Evolutionary conservation across 2,888 invertebrate genomes (phyloP).

Genomic region (Cosmia pyralina): DNA sequence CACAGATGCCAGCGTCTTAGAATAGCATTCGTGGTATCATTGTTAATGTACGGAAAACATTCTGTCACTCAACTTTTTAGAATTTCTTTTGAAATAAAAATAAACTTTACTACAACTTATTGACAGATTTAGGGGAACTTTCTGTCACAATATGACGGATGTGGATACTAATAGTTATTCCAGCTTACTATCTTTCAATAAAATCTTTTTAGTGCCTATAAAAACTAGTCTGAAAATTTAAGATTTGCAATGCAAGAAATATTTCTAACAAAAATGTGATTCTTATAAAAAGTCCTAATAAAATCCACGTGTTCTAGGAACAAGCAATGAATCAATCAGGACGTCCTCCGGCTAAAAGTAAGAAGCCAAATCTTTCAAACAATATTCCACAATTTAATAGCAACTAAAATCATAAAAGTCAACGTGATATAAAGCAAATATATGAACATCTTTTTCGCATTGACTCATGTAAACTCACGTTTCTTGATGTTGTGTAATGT

Average conservation of each 20-base stretch:
- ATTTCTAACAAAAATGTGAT: slow-evolving; percentile 2
- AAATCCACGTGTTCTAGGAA: slow-evolving; percentile 25
- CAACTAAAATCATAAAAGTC: slow-evolving; percentile 60
- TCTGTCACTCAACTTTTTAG: slow-evolving; percentile 46
- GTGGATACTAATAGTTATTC: slow-evolving; percentile 17
- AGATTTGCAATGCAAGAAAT: slow-evolving; percentile 3
- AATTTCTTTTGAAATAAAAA: slow-evolving; percentile 36
- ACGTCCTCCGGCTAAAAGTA: slow-evolving; percentile 36
- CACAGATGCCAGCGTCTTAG: slow-evolving; percentile 29
- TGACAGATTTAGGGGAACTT: slow-evolving; percentile 36
- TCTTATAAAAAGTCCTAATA: slow-evolving; percentile 20
- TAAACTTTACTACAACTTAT: slow-evolving; percentile 34
- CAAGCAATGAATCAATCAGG: slow-evolving; percentile 45
- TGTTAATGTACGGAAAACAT: slow-evolving; percentile 51
- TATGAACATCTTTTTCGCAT: slow-evolving; percentile 39
- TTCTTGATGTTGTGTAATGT: slow-evolving; percentile 34
- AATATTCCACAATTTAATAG: slow-evolving; percentile 47
- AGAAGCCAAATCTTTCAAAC: slow-evolving; percentile 48
- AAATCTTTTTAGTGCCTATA: neutral
- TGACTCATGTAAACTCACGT: slow-evolving; percentile 40
- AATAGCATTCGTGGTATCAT: slow-evolving; percentile 35
- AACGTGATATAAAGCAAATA: slow-evolving; percentile 61
- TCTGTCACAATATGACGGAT: slow-evolving; percentile 32
- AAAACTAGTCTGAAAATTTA: neutral
- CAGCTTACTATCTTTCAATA: slow-evolving; percentile 5